Evolutionary conservation across 2,797 vertebrate species (phyloP), one percentile per base, ranked within the genome.

Genomic region (Phoeniculus purpureus): DNA sequence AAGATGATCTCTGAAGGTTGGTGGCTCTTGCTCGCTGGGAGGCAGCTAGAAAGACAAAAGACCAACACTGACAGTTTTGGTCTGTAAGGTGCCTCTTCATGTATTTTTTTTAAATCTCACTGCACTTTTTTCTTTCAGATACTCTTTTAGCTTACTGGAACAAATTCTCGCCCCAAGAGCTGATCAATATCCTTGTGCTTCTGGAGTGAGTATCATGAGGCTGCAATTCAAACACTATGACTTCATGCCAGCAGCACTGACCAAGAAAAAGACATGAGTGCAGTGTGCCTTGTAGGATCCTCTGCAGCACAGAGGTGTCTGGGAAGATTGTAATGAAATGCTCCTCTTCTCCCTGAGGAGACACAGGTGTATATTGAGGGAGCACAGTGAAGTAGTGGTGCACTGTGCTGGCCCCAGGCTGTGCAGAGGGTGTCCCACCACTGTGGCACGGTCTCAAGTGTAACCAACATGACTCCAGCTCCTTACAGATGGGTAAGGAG

Each of bases 1-100:
- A 99, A 98, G 97, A 99, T 98, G 68, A 97, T 99, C 93, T 98
- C 99, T 40, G 99, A 99, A 97, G 99, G 99, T 99, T 87, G 96
- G 98, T 96, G 59, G 26, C 20, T 76, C 13, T 59, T 32, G 32
- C 15, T 70, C 11, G 4, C 25, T 14, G n/a, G 3, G 1, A 25
- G 12, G 15, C 71, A 83, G 48, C 29, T 55, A 81, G 51, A 62
- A 80, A 32, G n/a, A 67, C 5, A 29, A 71, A 29, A 25, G 32
- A 19, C 74, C 8, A 7, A 56, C 71, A 27, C 25, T 0, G 1
- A 14, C 21, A 10, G 18, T 58, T 88, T 79, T 80, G 20, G 8
- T 55, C 74, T 86, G 7, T 52, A 48, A 73, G 23, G 18, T 51
- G 19, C 7, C 6, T 25, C 0, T 59, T 64, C 16, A 19, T 19